Base-by-base conservation (phyloP, 2,797 vertebrate genomes). In the Streptopelia turtur region DNA sequence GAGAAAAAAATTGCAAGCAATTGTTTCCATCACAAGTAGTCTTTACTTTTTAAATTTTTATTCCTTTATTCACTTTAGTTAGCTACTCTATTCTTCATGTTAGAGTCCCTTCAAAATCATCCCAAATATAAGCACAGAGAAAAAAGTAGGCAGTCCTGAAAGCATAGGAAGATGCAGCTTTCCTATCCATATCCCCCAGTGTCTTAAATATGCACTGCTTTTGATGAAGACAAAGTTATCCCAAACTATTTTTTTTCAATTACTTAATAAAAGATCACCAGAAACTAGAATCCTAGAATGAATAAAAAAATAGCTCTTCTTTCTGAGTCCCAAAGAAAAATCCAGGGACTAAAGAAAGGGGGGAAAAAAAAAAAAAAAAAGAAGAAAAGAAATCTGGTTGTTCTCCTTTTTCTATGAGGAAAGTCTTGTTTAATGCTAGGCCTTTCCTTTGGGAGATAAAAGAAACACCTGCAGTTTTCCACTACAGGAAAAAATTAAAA, bases 261-360 rank as follows among this genome's bases (percentile, higher is more conserved):
- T 96, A 92, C 94, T 96, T 76, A 92, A 86, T 69, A 64, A 83
- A 94, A 94, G 41, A 43, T 66, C 89, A 18, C 24, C 65, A 92
- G 76, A 96, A 95, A 60, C 20, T 30, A 70, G 22, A 71, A 18
- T 53, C 23, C 11, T 93, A 83, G 85, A 77, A 75, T 70, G n/a
- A 80, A 43, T 43, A 70, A 69, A 89, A 96, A 94, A 93, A 53
- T 15, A 90, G 37, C 50, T 43, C 30, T 89, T 76, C 60, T 94
- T 87, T 92, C 64, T 8, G 35, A 65, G 18, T 72, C 77, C 18
- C 7, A 4, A 93, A 84, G 17, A 94, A 97, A 96, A 94, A 76
- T 52, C 55, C 90, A 81, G 11, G 14, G 15, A 18, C 17, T 30
- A 65, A 60, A 80, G 24, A 87, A 63, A 90, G 47, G 68, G n/a